Evolutionary conservation across 2,888 invertebrate genomes (phyloP).

Genomic region (Euplagia quadripunctaria): DNA sequence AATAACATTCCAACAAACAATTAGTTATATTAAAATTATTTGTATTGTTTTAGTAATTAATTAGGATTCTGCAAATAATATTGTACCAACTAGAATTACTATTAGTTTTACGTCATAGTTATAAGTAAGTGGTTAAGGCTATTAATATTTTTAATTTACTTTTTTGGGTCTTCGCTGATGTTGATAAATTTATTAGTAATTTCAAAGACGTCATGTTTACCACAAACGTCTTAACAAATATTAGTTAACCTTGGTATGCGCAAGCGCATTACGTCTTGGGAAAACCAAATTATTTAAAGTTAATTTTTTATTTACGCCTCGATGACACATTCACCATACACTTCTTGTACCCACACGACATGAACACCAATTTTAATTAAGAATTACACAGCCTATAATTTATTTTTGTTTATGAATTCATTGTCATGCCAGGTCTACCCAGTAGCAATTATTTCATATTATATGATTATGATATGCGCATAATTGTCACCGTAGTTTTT

Average conservation of each 20-base stretch:
- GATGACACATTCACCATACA: neutral
- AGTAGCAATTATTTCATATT: neutral
- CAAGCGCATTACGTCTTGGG: neutral
- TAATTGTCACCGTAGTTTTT: neutral
- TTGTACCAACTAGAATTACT: neutral
- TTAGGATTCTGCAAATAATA: too few relatives aligned
- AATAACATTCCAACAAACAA: neutral
- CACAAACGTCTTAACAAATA: slow-evolving; percentile 4
- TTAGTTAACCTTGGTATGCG: neutral
- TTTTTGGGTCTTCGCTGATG: neutral
- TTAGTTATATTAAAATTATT: neutral
- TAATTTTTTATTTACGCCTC: neutral
- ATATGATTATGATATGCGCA: neutral
- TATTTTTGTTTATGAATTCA: neutral
- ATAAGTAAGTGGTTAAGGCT: neutral
- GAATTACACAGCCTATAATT: neutral
- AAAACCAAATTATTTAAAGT: neutral
- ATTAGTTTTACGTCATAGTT: neutral
- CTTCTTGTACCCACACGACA: neutral
- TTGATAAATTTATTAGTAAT: neutral
- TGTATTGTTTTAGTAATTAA: too few relatives aligned
- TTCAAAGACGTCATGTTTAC: neutral
- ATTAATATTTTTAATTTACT: neutral
- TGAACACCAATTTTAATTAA: neutral
- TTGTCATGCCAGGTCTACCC: neutral